These are phyloP conservation scores for Pelagia noctiluca DNA, from an alignment of 30 jellyfish, hydroid and myxozoan species.

Conservation along the genomic window DNA sequence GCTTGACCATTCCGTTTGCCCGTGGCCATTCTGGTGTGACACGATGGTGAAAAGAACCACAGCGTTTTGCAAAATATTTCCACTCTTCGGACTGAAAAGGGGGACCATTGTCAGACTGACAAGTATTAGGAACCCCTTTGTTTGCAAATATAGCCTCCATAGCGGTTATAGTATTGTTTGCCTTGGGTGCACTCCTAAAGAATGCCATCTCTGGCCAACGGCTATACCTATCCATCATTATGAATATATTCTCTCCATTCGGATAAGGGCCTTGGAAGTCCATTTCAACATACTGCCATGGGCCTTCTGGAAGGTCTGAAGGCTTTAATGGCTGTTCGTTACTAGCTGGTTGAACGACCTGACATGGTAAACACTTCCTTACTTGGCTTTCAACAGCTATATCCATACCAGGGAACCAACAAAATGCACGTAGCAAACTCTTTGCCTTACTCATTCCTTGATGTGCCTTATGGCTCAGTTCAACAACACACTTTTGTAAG, in stretches of 20 bases:
- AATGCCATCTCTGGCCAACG: slow-evolving; percentile 44
- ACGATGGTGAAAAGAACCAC: slow-evolving; percentile 17
- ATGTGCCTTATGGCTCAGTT: slow-evolving; percentile 6
- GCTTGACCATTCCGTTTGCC: slow-evolving; percentile 26
- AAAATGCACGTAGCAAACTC: slow-evolving; percentile 5
- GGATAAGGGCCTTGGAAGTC: slow-evolving; percentile 42
- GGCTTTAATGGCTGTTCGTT: slow-evolving; percentile 6
- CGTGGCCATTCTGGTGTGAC: slow-evolving; percentile 31
- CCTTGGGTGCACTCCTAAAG: slow-evolving; percentile 18
- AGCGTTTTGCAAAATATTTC: slow-evolving; percentile 2
- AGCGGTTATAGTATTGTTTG: background rate
- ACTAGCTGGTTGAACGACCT: slow-evolving; percentile 4
- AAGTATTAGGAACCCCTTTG: slow-evolving; percentile 6
- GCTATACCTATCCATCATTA: slow-evolving; percentile 11
- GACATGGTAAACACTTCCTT: slow-evolving; percentile 5
- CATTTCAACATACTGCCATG: slow-evolving; percentile 20
- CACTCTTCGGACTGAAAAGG: slow-evolving; percentile 16
- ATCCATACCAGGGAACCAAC: slow-evolving; percentile 8
- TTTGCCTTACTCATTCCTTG: slow-evolving; percentile 5
- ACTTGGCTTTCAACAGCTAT: slow-evolving; percentile 1
- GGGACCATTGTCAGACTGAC: slow-evolving; percentile 16
- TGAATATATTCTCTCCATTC: slow-evolving; percentile 21
- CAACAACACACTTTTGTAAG: slow-evolving; percentile 1
- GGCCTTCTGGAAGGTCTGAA: slow-evolving; percentile 14
- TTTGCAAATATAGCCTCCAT: slow-evolving; percentile 3